Base-by-base conservation (phyloP, 37 sponge, comb jelly and placozoan genomes). In the Crambe crambe region DNA sequence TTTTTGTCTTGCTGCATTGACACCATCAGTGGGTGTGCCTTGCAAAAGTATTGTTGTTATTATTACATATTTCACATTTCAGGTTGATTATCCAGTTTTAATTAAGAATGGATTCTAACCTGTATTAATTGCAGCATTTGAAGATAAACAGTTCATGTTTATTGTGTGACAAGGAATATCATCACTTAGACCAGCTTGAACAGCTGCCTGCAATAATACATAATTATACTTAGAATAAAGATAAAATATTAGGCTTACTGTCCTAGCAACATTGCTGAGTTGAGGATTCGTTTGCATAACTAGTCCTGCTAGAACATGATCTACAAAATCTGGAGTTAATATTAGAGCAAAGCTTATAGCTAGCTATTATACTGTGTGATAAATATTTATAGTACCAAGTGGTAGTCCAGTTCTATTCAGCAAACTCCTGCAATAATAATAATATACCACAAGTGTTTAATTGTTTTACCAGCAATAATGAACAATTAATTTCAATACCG, bases 131-230 rank as follows among this genome's bases (percentile, higher is more conserved):
- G 99, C 99, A 62, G 83, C 80, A 56, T 98, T 95, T 42, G 99
- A 91, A 12, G 99, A 98, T 30, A 98, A 95, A 76, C 99, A 98
- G 0, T 96, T 96, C 85, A 93, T 90, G 37, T 94, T 93, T 27
- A 98, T 96, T 21, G 99, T 98, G 92, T 95, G 94, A 40, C 94
- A 96, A 23, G 99, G 99, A 40, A 80, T 84, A 20, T 72, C 60
- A 69, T 89, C 87, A 32, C 89, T 47, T n/a, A 95, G 82, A 4
- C 99, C 99, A 15, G 96, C 85, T 25, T 80, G 83, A 42, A 94
- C 86, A 34, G 89, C 83, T n/a, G 92, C 96, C 90, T 91, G 80
- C n/a, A n/a, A n/a, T n/a, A n/a, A n/a, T n/a, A n/a, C n/a, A n/a
- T n/a, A n/a, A n/a, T n/a, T n/a, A n/a, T n/a, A n/a, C n/a, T n/a